These are phyloP conservation scores for Andrena cerasifolii DNA, from an alignment of 1,140 invertebrate species.

Conservation along the genomic window DNA sequence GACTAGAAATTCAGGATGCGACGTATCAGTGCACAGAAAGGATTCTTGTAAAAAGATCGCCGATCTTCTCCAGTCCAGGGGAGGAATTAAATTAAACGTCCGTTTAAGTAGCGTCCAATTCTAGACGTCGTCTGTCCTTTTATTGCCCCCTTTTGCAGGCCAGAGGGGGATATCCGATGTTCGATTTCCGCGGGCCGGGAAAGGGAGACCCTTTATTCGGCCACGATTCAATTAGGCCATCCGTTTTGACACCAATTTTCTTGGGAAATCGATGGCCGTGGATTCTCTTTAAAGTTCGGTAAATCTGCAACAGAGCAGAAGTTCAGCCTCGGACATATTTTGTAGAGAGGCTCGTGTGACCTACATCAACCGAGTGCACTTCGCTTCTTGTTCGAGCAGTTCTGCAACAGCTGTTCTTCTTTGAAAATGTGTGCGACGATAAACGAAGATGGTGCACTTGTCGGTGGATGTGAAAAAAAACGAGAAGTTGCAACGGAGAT, in stretches of 20 bases:
- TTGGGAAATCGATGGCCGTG: neutral
- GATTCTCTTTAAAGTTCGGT: constrained; percentile 1
- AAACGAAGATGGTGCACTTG: too few relatives aligned
- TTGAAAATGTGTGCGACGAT: too few relatives aligned
- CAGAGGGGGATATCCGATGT: neutral
- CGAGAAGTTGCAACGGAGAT: too few relatives aligned
- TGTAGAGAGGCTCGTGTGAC: neutral
- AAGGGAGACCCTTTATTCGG: neutral
- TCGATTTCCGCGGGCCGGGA: neutral
- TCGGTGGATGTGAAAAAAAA: too few relatives aligned
- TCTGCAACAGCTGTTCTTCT: neutral
- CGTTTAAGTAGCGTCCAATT: constrained; percentile 31
- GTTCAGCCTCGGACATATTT: neutral
- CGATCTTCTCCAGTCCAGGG: neutral
- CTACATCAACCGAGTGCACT: constrained; percentile 20
- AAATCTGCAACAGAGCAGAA: constrained; percentile 17
- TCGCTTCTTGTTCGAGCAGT: constrained; percentile 26
- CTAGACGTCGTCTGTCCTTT: neutral
- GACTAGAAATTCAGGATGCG: constrained; percentile 20
- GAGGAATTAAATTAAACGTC: constrained; percentile 43
- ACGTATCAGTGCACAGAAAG: constrained; percentile 11
- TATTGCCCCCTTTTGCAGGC: neutral
- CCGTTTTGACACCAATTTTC: constrained; percentile 11
- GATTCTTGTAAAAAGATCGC: constrained; percentile 15
- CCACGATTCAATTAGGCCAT: too few relatives aligned